Evolutionary conservation across 1,140 invertebrate genomes (phyloP).

Genomic region (Scylla paramamosain): DNA sequence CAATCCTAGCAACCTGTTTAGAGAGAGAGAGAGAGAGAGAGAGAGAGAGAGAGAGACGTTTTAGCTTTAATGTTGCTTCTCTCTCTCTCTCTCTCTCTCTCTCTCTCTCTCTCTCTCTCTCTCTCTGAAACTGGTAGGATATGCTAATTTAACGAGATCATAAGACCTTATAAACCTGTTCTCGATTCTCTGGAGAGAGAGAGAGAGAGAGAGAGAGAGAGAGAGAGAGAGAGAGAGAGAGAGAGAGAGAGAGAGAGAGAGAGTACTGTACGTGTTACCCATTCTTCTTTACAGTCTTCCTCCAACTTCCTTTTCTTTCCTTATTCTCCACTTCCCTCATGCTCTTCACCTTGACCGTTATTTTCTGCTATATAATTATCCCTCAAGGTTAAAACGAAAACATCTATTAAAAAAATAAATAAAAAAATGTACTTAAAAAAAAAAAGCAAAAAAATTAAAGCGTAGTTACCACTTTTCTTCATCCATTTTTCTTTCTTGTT

Average conservation of each 20-base stretch:
- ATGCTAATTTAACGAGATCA: constrained; percentile 7
- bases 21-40: no score
- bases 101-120: background rate
- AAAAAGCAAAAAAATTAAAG: no score
- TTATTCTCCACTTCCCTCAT: background rate
- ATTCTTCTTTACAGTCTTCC: background rate
- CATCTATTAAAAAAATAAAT: no score
- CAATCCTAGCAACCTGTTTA: background rate
- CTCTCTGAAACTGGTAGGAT: background rate
- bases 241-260: background rate
- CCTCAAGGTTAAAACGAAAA: no score
- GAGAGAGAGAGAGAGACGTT: background rate
- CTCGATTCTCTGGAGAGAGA: background rate
- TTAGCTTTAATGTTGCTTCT: background rate
- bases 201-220: background rate
- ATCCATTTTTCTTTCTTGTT: background rate
- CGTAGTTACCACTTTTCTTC: no score
- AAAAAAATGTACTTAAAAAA: no score
- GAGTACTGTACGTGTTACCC: background rate
- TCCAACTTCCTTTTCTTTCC: background rate
- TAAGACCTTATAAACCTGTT: background rate
- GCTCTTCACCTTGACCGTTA: background rate
- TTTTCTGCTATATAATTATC: no score
- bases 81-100: background rate
- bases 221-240: background rate